phyloP scores from a whole-genome alignment of 2,113 vertebrate genomes.

The Telmatochromis brichardi region DNA sequence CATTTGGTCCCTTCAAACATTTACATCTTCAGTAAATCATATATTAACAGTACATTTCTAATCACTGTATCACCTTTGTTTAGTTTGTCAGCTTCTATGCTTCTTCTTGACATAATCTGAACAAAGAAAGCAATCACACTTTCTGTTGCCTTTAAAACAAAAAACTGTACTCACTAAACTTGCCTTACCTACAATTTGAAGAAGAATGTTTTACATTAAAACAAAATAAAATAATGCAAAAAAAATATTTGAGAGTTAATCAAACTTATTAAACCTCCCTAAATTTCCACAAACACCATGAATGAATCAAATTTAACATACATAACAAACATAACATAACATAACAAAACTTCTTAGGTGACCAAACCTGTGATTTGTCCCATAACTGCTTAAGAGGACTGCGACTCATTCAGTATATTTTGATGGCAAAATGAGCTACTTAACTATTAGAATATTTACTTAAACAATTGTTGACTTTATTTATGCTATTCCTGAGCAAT shows the following conservation, averaged over 20 bases:
- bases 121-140: background rate
- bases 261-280: background rate
- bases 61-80: background rate
- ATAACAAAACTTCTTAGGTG: background rate
- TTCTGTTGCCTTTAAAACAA: background rate
- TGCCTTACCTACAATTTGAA: background rate
- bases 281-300: background rate
- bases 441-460: background rate
- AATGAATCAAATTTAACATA: background rate
- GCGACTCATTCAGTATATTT: rapidly evolving
- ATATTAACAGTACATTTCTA: background rate
- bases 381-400: background rate
- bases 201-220: background rate
- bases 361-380: background rate
- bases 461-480: background rate
- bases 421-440: background rate
- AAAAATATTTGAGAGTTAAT: background rate
- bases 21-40: background rate
- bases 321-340: too few relatives aligned
- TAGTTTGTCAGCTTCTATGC: background rate
- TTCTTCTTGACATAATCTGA: background rate
- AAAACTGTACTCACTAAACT: background rate
- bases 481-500: background rate
- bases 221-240: rapidly evolving
- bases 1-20: background rate